Evolutionary conservation across 2,797 vertebrate species (phyloP).

Genomic region (Neoniphon sammara): DNA sequence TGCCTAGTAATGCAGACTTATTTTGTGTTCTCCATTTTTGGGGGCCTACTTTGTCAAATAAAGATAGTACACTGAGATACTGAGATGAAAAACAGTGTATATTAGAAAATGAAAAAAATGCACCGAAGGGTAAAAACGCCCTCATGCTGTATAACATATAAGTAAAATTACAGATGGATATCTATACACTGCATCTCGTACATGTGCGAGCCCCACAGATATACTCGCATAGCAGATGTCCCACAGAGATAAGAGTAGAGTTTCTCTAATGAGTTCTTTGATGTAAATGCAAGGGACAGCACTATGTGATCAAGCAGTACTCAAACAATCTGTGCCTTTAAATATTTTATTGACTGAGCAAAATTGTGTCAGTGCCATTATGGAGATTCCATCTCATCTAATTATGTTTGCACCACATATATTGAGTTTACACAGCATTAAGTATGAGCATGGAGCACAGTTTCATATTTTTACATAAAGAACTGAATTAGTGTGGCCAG

Average conservation of each 20-base stretch:
- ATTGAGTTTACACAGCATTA: constrained; percentile 43
- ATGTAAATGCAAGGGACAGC: constrained; percentile 60
- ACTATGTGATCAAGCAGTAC: constrained; percentile 50
- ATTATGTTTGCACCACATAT: constrained; percentile 36
- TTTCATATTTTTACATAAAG: constrained; percentile 24
- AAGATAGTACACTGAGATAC: neutral
- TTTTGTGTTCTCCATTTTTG: constrained; percentile 2
- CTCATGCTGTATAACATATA: neutral
- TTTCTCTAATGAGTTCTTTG: constrained; percentile 68
- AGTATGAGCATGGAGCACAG: constrained; percentile 11
- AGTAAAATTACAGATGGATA: constrained; percentile 9
- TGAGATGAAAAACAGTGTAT: neutral
- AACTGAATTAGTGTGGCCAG: constrained; percentile 31
- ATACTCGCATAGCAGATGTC: constrained; percentile 33
- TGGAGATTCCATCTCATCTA: constrained; percentile 25
- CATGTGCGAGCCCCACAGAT: constrained; percentile 38
- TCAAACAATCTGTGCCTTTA: constrained; percentile 62
- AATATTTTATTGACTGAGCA: constrained; percentile 72
- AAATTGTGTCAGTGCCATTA: constrained; percentile 19
- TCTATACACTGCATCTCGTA: constrained; percentile 26
- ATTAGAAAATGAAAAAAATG: neutral
- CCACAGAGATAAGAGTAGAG: constrained; percentile 46
- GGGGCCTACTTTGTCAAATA: neutral
- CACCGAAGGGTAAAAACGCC: neutral
- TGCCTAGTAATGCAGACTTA: neutral